A percentile compares a stretch with the other conserved stretches of the same genome.
Evolutionary conservation across 2,113 vertebrate genomes (phyloP).

Genomic region (Willisornis vidua): DNA sequence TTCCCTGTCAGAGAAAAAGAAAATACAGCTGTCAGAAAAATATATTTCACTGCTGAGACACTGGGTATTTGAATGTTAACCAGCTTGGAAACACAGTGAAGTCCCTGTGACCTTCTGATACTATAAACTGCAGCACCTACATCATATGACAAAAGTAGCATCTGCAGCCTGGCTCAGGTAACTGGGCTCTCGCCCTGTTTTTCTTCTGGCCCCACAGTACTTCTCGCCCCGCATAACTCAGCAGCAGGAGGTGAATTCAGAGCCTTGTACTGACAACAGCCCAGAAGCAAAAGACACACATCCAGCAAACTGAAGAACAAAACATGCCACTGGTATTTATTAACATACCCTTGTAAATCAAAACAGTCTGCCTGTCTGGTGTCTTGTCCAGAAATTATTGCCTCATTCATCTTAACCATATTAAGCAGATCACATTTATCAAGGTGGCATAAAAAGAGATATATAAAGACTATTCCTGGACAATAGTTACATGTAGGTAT

Average conservation of each 20-base stretch:
- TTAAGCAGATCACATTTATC: conserved; percentile 64
- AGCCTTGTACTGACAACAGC: neutral
- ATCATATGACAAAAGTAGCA: neutral
- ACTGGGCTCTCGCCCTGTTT: neutral
- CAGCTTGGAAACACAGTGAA: neutral
- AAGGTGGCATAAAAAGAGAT: conserved; percentile 40
- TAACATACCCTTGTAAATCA: conserved; percentile 73
- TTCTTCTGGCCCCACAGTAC: neutral
- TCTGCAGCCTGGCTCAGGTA: neutral
- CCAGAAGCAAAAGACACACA: neutral
- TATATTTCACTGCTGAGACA: neutral
- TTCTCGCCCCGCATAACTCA: neutral
- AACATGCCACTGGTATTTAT: conserved; percentile 36
- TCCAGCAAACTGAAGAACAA: conserved; percentile 23
- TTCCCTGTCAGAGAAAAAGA: neutral
- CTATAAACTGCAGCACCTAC: neutral
- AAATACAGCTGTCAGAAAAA: neutral
- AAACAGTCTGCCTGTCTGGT: conserved; percentile 43
- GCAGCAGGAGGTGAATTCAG: neutral
- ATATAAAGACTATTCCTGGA: neutral
- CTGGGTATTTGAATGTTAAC: neutral
- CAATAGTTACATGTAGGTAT: neutral
- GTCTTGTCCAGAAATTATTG: conserved; percentile 68
- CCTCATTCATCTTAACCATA: conserved; percentile 67
- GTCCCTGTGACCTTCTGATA: neutral